Evolutionary conservation across 2,113 vertebrate genomes (phyloP), one percentile per base, ranked within the genome.

Genomic region (Sigmodon hispidus): DNA sequence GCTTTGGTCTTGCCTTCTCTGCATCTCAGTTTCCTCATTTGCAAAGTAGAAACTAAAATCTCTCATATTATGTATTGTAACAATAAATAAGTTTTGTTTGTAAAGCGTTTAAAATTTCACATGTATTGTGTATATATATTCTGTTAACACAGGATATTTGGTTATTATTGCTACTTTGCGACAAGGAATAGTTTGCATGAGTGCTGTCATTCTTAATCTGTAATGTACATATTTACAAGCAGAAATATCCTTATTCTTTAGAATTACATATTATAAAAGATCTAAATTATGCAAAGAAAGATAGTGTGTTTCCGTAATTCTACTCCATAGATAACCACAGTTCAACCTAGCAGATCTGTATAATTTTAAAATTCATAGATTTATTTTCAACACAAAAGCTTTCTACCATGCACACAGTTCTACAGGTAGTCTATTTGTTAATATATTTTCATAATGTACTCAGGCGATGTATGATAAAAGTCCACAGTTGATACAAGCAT

Each of bases 241-340:
- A 91, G 36, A 94, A 90, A 61, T 29, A 81, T 65, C 48, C 67
- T 73, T 93, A 45, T 48, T 93, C 73, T 96, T 96, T 59, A 72
- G 21, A 96, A 84, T 86, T 84, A 29, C 59, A 94, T 8, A 45
- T 43, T 59, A 79, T 36, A 67, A 86, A 86, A 94, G 2, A 75
- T 76, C 50, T 63, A 90, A 70, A 77, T 86, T 89, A 75, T 36
- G 5, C n/a, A 80, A 55, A 94, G 43, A 95, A 75, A 87, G 43
- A 50, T 3, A 93, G 57, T 48, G 12, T 90, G 73, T 85, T 69
- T 80, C 45, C 92, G 5, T 50, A 87, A 80, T 81, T 43, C 45
- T 52, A 77, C 4, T 29, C 69, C 15, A 17, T 65, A 94, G 21
- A 79, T 48, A 90, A 65, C 29, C 29, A 40, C 40, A 22, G 40